Conservation (phyloP, 2,888 invertebrate species). For the Drosophila emarginata region DNA sequence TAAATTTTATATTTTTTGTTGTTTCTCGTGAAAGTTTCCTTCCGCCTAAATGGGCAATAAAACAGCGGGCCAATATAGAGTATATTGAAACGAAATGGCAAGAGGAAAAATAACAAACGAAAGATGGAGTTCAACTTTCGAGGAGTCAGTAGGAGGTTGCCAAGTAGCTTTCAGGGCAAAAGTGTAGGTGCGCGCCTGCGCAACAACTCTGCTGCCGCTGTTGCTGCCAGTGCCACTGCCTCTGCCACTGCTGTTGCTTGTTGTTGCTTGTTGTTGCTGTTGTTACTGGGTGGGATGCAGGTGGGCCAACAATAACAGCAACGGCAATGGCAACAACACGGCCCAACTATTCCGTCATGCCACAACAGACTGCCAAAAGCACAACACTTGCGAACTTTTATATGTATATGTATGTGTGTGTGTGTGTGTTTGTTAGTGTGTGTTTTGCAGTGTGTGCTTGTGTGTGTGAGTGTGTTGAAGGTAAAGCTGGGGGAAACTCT, state of each 20-base stretch:
- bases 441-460: neutral
- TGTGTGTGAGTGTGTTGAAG: neutral
- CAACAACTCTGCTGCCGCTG: conserved; percentile 22
- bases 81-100: neutral
- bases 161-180: conserved; percentile 65
- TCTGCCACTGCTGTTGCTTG: conserved; percentile 51
- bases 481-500: conserved; percentile 7
- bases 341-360: conserved; percentile 53
- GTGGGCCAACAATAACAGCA: conserved; percentile 11
- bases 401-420: neutral
- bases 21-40: too few species aligned
- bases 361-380: conserved; percentile 57
- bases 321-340: neutral
- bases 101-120: conserved; percentile 9
- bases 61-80: too few species aligned
- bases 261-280: too few species aligned
- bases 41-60: too few species aligned
- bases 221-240: conserved; percentile 7
- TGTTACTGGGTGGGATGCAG: conserved; percentile 22
- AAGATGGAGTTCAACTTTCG: conserved; percentile 20
- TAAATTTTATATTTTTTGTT: too few species aligned
- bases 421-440: neutral
- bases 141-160: conserved; percentile 59
- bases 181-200: conserved; percentile 64
- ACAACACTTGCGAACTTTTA: conserved; percentile 56